A percentile compares a stretch with the other conserved stretches of the same genome.
These are phyloP conservation scores for Erythrolamprus reginae DNA, from an alignment of 2,113 vertebrate species.

Conservation along the genomic window DNA sequence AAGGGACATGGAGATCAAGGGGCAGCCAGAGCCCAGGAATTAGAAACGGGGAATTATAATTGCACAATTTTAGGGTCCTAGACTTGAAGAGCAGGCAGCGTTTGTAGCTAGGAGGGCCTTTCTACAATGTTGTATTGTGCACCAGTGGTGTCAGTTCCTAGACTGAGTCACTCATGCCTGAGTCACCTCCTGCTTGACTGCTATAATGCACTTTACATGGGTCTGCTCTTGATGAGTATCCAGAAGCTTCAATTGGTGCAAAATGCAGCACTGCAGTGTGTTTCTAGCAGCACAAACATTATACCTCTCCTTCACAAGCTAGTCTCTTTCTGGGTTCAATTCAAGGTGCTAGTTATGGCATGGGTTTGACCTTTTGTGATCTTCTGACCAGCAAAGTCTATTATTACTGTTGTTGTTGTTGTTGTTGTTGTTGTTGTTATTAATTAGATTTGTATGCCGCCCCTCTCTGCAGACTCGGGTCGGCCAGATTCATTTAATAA, in stretches of 20 bases:
- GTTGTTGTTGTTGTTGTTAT: too few species aligned
- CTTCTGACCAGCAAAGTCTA: background rate
- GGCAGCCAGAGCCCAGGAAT: background rate
- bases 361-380: background rate
- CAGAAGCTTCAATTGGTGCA: background rate
- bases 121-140: background rate
- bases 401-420: too few species aligned
- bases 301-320: background rate
- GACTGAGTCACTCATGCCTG: background rate
- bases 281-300: background rate
- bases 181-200: background rate
- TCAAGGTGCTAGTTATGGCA: background rate
- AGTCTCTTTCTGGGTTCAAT: background rate
- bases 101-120: background rate
- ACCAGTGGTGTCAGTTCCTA: background rate
- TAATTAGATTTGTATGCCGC: too few species aligned
- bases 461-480: too few species aligned
- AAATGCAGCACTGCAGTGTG: background rate
- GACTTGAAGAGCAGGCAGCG: background rate
- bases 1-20: conserved; percentile 13
- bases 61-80: background rate
- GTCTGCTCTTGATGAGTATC: background rate
- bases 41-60: background rate
- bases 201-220: background rate
- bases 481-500: background rate